These are phyloP conservation scores for Ptilorrhoa leucosticta DNA, from an alignment of 2,113 vertebrate species.

Conservation along the genomic window DNA sequence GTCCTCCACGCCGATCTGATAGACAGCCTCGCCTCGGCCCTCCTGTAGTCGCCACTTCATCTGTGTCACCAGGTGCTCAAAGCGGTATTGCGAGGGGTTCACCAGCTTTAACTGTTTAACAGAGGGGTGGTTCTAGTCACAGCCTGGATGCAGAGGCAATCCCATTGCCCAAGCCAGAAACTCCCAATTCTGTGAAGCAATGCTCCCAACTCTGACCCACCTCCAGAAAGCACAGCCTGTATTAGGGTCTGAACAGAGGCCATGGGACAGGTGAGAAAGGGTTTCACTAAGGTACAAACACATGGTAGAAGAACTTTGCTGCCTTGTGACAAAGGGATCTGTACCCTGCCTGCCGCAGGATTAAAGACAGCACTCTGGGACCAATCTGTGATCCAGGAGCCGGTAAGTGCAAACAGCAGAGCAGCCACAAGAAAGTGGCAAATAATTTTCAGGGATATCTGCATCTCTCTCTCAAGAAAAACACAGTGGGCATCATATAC, in stretches of 20 bases:
- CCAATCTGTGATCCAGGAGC: not conserved
- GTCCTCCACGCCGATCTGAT: constrained; percentile 98
- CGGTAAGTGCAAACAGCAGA: not conserved
- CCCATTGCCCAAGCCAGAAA: not conserved
- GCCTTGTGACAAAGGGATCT: not conserved
- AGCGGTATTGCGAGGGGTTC: constrained; percentile 94
- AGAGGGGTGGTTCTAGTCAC: not conserved
- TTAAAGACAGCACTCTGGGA: not conserved
- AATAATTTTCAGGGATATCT: not conserved
- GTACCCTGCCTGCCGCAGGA: not conserved
- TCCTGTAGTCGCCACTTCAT: constrained; percentile 99
- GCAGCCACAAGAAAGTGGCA: not conserved
- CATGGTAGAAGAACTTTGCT: not conserved
- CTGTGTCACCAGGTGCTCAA: constrained; percentile 97
- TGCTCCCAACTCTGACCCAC: not conserved
- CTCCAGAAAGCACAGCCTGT: not conserved
- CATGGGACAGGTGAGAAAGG: not conserved
- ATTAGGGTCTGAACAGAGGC: not conserved
- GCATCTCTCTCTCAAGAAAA: not conserved
- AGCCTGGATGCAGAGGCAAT: not conserved
- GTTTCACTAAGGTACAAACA: not conserved
- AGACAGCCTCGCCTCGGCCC: constrained; percentile 93
- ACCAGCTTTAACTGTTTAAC: constrained; percentile 88
- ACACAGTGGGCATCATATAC: not conserved
- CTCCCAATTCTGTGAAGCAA: not conserved